Conservation (phyloP, 92 coral and sea anemone genomes). For the Epizoanthus fatuus region DNA sequence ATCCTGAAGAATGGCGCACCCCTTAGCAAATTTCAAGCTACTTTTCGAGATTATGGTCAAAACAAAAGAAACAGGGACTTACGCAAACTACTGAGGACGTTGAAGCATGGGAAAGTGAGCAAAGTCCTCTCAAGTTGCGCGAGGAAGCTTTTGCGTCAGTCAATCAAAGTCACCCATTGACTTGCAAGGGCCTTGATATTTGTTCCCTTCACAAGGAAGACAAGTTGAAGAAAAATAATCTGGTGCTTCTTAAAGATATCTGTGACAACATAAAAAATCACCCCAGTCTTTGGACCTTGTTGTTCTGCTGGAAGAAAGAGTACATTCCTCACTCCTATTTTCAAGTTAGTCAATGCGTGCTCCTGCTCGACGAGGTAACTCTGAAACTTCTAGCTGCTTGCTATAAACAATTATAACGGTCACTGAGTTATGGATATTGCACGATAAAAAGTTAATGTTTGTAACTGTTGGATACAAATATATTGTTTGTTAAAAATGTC, state of each 20-base stretch:
- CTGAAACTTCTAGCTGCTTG: no score
- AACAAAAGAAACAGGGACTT: constrained; percentile 15
- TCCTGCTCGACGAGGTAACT: no score
- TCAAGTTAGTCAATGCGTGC: no score
- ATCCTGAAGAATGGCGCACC: no score
- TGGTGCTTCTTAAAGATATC: not conserved
- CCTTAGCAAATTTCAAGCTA: not conserved
- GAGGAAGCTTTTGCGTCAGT: constrained; percentile 6
- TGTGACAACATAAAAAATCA: not conserved
- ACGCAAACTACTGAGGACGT: not conserved
- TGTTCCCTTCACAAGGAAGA: not conserved
- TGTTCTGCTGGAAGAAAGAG: not conserved
- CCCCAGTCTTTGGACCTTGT: constrained; percentile 5
- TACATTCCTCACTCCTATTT: no score
- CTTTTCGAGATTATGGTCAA: not conserved
- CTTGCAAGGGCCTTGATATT: not conserved
- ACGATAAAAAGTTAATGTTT: no score
- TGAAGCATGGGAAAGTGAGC: constrained; percentile 12
- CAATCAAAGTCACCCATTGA: not conserved
- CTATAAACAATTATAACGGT: no score
- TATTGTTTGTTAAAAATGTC: no score
- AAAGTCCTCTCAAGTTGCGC: not conserved
- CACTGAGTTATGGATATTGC: no score
- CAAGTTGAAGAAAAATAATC: not conserved
- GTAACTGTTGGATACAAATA: no score